These are phyloP conservation scores for Anas flavirostris DNA, from an alignment of 2,797 vertebrate species.

Conservation along the genomic window DNA sequence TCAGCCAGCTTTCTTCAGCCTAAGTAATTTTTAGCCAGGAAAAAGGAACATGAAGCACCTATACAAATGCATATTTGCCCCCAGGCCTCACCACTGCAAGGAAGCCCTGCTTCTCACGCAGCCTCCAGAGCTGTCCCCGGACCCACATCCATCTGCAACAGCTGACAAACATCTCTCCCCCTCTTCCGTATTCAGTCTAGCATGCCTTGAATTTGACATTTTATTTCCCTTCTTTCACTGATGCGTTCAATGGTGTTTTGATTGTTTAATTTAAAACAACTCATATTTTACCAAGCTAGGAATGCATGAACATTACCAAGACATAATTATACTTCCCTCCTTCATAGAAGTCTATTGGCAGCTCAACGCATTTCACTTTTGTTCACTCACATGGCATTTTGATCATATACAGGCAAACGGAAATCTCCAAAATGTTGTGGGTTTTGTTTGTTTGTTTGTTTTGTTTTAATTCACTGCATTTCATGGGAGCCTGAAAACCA, in stretches of 20 bases:
- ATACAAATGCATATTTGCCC: fast-evolving
- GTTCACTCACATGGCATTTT: background rate
- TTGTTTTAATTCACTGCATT: background rate
- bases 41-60: background rate
- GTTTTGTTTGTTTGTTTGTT: no score
- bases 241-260: background rate
- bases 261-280: background rate
- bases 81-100: background rate
- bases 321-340: background rate
- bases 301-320: background rate
- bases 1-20: background rate
- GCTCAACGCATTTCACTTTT: background rate
- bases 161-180: background rate
- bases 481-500: background rate
- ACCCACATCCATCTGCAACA: background rate
- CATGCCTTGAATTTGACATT: background rate
- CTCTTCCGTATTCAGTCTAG: background rate
- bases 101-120: background rate
- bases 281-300: background rate
- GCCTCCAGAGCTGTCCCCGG: background rate
- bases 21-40: background rate
- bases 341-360: background rate
- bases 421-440: background rate
- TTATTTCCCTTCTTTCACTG: background rate
- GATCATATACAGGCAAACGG: background rate